Evolutionary conservation across 2,797 vertebrate species (phyloP).

Genomic region (Nyctibius grandis): DNA sequence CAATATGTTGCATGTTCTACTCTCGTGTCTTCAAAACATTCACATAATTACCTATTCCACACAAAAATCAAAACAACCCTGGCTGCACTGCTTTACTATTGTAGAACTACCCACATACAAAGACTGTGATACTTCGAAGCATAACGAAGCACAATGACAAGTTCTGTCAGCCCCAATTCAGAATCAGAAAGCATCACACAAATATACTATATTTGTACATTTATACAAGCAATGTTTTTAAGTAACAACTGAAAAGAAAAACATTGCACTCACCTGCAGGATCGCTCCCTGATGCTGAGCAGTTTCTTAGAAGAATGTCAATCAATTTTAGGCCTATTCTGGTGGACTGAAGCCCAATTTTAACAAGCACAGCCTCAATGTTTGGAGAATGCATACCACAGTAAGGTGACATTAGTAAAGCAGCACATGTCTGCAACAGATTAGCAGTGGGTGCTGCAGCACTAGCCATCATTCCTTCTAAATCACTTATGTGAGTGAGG

Average conservation of each 20-base stretch:
- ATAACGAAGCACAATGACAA: not conserved
- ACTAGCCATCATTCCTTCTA: conserved; percentile 97
- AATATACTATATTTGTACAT: not conserved
- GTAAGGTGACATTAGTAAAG: conserved; percentile 96
- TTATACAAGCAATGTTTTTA: not conserved
- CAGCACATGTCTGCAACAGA: conserved; percentile 95
- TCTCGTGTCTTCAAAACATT: not conserved
- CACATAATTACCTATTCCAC: not conserved
- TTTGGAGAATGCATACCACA: conserved; percentile 99
- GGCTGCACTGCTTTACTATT: not conserved
- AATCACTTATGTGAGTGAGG: conserved; percentile 95
- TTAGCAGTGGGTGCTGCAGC: conserved; percentile 97
- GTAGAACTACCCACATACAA: not conserved
- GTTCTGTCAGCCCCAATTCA: not conserved
- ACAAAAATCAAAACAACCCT: not conserved
- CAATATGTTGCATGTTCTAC: not conserved
- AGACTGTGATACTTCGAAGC: not conserved
- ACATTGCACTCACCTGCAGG: conserved; percentile 82
- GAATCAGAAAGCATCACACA: not conserved
- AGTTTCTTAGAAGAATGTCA: conserved; percentile 96
- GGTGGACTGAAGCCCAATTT: conserved; percentile 97
- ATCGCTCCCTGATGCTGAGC: conserved; percentile 94
- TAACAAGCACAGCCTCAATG: conserved; percentile 96
- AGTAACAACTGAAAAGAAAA: not conserved
- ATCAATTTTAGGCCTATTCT: conserved; percentile 95